A percentile compares a stretch with the other conserved stretches of the same genome.
Conservation (phyloP, 2,888 invertebrate species). For the Cryptocheilus praepositus region DNA sequence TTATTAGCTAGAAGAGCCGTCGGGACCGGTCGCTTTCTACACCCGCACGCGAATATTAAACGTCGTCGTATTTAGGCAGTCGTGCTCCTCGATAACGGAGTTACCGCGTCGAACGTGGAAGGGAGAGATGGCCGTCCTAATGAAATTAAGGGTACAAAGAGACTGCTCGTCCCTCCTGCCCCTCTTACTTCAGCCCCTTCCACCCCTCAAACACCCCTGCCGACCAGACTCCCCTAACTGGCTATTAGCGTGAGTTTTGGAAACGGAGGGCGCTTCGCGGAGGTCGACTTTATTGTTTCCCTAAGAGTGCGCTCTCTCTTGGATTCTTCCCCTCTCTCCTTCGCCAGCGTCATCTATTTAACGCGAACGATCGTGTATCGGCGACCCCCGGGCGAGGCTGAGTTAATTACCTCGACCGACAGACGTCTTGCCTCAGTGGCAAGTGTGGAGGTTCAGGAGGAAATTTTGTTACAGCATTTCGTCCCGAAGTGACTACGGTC, state of each 20-base stretch:
- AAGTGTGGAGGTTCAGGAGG: too few species aligned
- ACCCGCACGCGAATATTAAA: slow-evolving; percentile 55
- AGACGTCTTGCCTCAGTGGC: too few species aligned
- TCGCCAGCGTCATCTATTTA: too few species aligned
- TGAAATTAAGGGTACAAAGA: slow-evolving; percentile 71
- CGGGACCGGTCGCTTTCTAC: slow-evolving; percentile 28
- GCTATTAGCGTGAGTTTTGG: slow-evolving; percentile 59
- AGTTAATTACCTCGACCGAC: too few species aligned
- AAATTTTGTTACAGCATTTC: too few species aligned
- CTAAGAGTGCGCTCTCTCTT: slow-evolving; percentile 12
- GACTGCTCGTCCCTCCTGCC: slow-evolving; percentile 53
- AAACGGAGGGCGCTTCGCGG: slow-evolving; percentile 29
- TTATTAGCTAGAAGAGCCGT: too few species aligned
- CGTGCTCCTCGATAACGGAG: slow-evolving; percentile 69
- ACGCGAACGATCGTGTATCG: too few species aligned
- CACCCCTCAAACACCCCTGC: neutral
- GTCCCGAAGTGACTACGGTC: too few species aligned
- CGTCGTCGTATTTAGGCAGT: slow-evolving; percentile 64
- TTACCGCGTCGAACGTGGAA: slow-evolving; percentile 53
- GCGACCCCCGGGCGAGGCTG: too few species aligned
- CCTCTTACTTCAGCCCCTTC: slow-evolving; percentile 39
- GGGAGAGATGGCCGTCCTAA: slow-evolving; percentile 61
- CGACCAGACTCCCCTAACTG: slow-evolving; percentile 54
- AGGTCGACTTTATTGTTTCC: neutral
- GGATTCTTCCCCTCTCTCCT: too few species aligned